These are phyloP conservation scores for Leptodactylus fuscus DNA, from an alignment of 2,113 vertebrate genomes.

Conservation along the genomic window DNA sequence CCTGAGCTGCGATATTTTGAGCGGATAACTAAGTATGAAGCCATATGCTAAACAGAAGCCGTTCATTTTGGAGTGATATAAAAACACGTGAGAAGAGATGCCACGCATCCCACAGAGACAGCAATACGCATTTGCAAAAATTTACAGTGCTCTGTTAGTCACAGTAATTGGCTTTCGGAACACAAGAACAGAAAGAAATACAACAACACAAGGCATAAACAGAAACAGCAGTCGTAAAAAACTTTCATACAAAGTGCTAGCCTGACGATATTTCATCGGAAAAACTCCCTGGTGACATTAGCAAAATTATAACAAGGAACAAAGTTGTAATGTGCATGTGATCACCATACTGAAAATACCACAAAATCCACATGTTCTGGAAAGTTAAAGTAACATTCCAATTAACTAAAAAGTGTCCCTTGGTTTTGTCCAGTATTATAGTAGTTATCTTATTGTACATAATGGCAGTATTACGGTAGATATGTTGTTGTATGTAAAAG, in stretches of 20 bases:
- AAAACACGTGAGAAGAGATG: slow-evolving; percentile 31
- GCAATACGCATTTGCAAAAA: slow-evolving; percentile 31
- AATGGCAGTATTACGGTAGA: neutral
- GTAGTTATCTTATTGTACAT: neutral
- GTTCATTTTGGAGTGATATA: slow-evolving; percentile 8
- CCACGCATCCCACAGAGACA: neutral
- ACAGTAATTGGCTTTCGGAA: slow-evolving; percentile 61
- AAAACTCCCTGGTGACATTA: slow-evolving; percentile 48
- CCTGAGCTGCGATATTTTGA: slow-evolving; percentile 15
- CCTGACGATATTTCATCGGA: slow-evolving; percentile 35
- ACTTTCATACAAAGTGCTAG: slow-evolving; percentile 51
- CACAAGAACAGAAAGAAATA: slow-evolving; percentile 60
- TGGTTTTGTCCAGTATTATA: neutral
- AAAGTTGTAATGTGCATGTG: slow-evolving; percentile 42
- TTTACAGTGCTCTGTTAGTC: slow-evolving; percentile 38
- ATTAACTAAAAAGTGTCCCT: neutral
- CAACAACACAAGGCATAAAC: slow-evolving; percentile 48
- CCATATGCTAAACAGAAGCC: neutral
- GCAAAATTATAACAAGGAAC: slow-evolving; percentile 52
- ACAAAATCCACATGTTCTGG: neutral
- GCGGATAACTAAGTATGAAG: slow-evolving; percentile 15
- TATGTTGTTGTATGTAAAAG: neutral
- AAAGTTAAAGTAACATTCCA: neutral
- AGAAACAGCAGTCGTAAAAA: slow-evolving; percentile 49
- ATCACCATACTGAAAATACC: neutral